Evolutionary conservation across 2,113 vertebrate species (phyloP).

Genomic region (Takifugu bimaculatus): DNA sequence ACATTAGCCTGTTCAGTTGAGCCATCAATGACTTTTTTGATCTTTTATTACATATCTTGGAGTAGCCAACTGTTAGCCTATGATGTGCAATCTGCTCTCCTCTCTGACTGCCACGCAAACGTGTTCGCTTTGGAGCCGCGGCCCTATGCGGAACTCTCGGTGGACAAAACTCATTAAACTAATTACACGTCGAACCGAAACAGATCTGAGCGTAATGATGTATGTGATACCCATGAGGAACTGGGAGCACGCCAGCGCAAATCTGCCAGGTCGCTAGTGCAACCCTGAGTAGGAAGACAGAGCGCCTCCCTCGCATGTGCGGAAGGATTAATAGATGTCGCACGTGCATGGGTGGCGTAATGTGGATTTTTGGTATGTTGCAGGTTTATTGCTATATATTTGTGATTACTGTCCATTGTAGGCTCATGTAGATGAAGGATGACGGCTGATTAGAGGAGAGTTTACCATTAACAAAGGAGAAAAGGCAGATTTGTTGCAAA

Average conservation of each 20-base stretch:
- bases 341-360: too few species aligned
- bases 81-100: constrained; percentile 74
- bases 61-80: constrained; percentile 60
- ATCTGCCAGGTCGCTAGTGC: constrained; percentile 45
- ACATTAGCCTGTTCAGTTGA: constrained; percentile 43
- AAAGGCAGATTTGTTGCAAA: too few species aligned
- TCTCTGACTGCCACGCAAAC: constrained; percentile 67
- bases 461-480: too few species aligned
- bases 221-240: constrained; percentile 63
- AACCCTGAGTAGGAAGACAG: constrained; percentile 34
- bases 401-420: too few species aligned
- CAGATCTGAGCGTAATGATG: constrained; percentile 63
- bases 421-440: too few species aligned
- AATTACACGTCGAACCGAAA: constrained; percentile 70
- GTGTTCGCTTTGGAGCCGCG: constrained; percentile 56
- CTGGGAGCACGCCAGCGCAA: constrained; percentile 48
- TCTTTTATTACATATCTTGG: constrained; percentile 62
- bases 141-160: constrained; percentile 63
- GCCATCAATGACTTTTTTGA: constrained; percentile 64
- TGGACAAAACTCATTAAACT: constrained; percentile 71
- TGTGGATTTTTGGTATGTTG: too few species aligned
- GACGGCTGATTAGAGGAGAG: too few species aligned
- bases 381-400: too few species aligned
- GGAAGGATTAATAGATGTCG: too few species aligned
- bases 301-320: too few species aligned